Percentiles rank a stretch among this genome's conserved stretches.
Evolutionary conservation across 2,113 vertebrate genomes (phyloP).

Genomic region (Leucopternis melanops): DNA sequence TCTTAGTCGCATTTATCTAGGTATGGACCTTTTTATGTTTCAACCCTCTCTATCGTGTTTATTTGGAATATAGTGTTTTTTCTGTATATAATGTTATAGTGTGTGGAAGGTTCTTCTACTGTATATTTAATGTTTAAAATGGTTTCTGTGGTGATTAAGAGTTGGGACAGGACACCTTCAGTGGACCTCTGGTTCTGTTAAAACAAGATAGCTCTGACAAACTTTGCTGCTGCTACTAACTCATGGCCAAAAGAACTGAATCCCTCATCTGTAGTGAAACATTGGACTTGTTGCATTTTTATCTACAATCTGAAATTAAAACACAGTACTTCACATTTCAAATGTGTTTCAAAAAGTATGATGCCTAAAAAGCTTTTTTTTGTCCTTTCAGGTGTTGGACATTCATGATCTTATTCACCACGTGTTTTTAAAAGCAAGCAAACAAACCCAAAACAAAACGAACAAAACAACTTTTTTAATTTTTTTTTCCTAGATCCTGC

Average conservation of each 20-base stretch:
- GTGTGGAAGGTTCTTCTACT: neutral
- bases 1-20: fast-evolving
- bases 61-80: neutral
- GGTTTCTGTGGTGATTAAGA: neutral
- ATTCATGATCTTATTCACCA: neutral
- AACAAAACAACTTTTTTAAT: neutral
- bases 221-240: neutral
- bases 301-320: neutral
- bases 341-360: neutral
- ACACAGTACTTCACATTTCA: neutral
- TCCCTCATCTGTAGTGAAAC: neutral
- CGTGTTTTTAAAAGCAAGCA: neutral
- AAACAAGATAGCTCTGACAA: neutral
- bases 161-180: neutral
- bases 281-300: neutral
- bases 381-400: neutral
- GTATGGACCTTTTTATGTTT: neutral
- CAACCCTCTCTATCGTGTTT: fast-evolving
- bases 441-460: neutral
- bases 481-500: neutral
- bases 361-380: neutral
- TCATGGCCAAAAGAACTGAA: neutral
- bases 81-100: neutral
- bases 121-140: neutral
- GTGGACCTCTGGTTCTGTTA: neutral